Conservation (phyloP, 2,888 invertebrate species). For the Drosophila neonasuta region DNA sequence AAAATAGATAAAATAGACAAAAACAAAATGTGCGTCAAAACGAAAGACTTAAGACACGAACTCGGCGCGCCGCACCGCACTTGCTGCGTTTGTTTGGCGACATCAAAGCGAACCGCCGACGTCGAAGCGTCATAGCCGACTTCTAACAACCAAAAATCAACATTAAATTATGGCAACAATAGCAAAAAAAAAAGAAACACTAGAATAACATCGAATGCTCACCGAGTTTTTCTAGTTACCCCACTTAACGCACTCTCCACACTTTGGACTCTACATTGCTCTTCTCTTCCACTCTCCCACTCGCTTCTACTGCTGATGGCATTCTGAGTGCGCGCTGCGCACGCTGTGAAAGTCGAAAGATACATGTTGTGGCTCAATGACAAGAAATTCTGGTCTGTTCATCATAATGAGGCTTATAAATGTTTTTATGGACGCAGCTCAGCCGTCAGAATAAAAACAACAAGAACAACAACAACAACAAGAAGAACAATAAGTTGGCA, state of each 20-base stretch:
- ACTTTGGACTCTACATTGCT: background rate
- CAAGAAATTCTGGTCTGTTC: slow-evolving; percentile 75
- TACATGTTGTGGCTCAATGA: slow-evolving; percentile 53
- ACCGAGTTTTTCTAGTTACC: slow-evolving; percentile 31
- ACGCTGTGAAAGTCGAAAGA: slow-evolving; percentile 67
- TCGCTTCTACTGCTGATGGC: slow-evolving; percentile 21
- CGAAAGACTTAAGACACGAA: slow-evolving; percentile 69
- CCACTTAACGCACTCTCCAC: slow-evolving; percentile 10
- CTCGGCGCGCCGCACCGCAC: slow-evolving; percentile 56
- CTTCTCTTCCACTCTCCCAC: background rate
- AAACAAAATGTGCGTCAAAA: slow-evolving; percentile 25
- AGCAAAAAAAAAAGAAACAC: slow-evolving; percentile 15
- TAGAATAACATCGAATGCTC: slow-evolving; percentile 50
- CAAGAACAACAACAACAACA: slow-evolving; percentile 33
- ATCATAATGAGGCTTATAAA: slow-evolving; percentile 76
- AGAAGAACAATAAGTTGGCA: slow-evolving; percentile 28
- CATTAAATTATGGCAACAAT: slow-evolving; percentile 71
- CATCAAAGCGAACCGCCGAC: slow-evolving; percentile 52
- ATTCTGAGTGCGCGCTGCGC: slow-evolving; percentile 52
- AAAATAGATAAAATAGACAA: background rate
- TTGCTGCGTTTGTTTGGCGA: slow-evolving; percentile 44
- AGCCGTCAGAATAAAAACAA: slow-evolving; percentile 42
- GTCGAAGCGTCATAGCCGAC: slow-evolving; percentile 63
- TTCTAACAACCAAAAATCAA: slow-evolving; percentile 70
- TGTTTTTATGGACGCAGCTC: slow-evolving; percentile 70